Evolutionary conservation across 2,113 vertebrate species (phyloP).

Genomic region (Raja brachyura): DNA sequence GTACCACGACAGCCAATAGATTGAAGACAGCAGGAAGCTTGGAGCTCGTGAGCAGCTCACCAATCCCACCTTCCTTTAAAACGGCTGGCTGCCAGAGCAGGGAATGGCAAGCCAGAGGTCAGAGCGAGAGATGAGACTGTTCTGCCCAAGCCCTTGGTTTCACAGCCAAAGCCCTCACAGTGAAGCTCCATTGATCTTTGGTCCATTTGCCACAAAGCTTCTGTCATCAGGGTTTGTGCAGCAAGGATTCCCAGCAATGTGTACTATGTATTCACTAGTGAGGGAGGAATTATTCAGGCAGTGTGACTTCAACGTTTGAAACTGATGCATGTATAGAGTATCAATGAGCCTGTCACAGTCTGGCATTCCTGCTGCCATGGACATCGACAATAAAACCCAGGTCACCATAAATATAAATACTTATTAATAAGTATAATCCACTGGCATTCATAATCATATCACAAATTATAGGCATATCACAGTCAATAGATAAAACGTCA

Average conservation of each 20-base stretch:
- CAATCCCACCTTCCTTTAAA: not conserved
- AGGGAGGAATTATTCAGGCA: conserved; percentile 4
- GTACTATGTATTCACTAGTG: not conserved
- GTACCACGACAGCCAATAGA: no score
- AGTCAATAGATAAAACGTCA: not conserved
- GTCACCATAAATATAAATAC: not conserved
- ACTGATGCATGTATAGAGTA: not conserved
- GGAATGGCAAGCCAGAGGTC: not conserved
- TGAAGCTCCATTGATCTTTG: conserved; percentile 14
- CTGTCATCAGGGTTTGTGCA: conserved; percentile 22
- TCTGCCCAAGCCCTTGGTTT: not conserved
- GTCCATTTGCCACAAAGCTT: conserved; percentile 28
- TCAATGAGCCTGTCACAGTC: not conserved
- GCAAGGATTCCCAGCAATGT: conserved; percentile 20
- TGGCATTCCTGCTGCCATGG: not conserved
- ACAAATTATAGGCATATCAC: not conserved
- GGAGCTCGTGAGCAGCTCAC: not conserved
- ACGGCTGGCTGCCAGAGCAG: not conserved
- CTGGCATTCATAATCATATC: not conserved
- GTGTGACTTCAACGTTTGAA: not conserved
- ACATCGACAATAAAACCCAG: not conserved
- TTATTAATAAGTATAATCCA: not conserved
- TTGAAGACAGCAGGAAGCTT: not conserved
- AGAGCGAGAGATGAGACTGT: not conserved
- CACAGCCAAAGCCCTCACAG: not conserved